Evolutionary conservation across 2,888 invertebrate genomes (phyloP), one percentile per base, ranked within the genome.

Genomic region (Lysandra bellargus): DNA sequence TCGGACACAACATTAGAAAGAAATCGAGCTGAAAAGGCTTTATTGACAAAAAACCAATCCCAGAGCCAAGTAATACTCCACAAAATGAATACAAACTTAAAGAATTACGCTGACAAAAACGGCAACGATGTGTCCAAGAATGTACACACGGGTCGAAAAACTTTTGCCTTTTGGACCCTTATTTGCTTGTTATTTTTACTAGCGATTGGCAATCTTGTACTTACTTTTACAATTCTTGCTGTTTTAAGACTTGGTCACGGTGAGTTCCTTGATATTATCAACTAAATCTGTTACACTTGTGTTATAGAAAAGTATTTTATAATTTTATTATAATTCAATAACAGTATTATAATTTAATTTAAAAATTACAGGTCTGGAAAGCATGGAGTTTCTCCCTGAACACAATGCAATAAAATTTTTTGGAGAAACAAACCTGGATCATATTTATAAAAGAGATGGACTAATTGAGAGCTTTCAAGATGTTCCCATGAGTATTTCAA

Each of bases 181-280:
- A 96, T 98, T 57, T 95, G 95, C 75, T 90, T 97, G 61, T 89
- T 97, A 7, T 95, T 97, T 79, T 90, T 97, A 7, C 89, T 98
- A 33, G 97, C 97, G 0, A 95, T 97, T 72, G 97, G 97, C 14
- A 98, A 98, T 92, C 94, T 98, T 78, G 92, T 97, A 64, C 91
- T 98, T 2, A 98, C 98, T 0, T 95, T 98, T 69, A 97, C 97
- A 0, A 97, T 98, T 79, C 95, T 98, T 80, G 97, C 97, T 7
- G 98, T 98, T 0, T 88, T 98, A 73, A 95, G 97, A 80, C 95
- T 98, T 80, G 98, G 98, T 0, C 96, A 96, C 87, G 94, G 95
- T 95, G 87, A 84, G 78, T 78, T 69, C 33, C 2, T 64, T 30
- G 30, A 64, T 30, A 64, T 30, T 12, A 4, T 12, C 1, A 30